Evolutionary conservation across 1,140 invertebrate genomes (phyloP), one percentile per base, ranked within the genome.

Genomic region (Pseudobourletiella spinata): DNA sequence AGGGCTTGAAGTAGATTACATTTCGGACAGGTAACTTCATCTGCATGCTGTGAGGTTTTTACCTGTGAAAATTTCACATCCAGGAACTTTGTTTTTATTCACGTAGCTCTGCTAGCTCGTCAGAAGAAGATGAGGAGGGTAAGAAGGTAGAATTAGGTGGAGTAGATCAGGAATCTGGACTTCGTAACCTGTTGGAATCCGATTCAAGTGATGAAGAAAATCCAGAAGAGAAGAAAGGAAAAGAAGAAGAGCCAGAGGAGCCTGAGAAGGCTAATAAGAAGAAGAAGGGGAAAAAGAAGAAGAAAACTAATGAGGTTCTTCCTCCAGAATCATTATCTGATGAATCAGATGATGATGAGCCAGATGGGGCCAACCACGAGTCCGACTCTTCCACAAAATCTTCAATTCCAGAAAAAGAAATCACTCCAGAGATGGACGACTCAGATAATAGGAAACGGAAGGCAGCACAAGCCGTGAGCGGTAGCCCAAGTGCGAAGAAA

Each of bases 141-240:
- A 76, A 80, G 82, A 75, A 79, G 46, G 72, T 77, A 55, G 75
- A 78, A 44, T 69, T 80, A 35, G 89, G 89, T 81, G 87, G 68
- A 71, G 91, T 94, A 0, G 87, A 87, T 3, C 89, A 96, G 74
- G 93, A 96, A 76, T 89, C 89, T 73, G 93, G 87, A 0, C 78
- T 91, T 54, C 81, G 86, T 64, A 89, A 92, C 74, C 79, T 96
- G 16, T 80, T 95, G 16, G 87, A 85, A 1, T 95, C 91, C 0
- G 82, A 88, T 72, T 82, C 84, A 61, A 28, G 88, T 86, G 76
- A 82, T 79, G 30, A 86, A 85, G 76, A 89, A 84, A 63, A 71
- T n/a, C 68, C 72, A 48, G 71, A 84, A 83, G 59, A 61, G 24
- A 65, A 66, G 22, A 39, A 59, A 25, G 59, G 57, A 14, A 65